Percentiles rank a stretch among this genome's conserved stretches.
Conservation (phyloP, 2,113 vertebrate genomes). For the Antigone vipio region DNA sequence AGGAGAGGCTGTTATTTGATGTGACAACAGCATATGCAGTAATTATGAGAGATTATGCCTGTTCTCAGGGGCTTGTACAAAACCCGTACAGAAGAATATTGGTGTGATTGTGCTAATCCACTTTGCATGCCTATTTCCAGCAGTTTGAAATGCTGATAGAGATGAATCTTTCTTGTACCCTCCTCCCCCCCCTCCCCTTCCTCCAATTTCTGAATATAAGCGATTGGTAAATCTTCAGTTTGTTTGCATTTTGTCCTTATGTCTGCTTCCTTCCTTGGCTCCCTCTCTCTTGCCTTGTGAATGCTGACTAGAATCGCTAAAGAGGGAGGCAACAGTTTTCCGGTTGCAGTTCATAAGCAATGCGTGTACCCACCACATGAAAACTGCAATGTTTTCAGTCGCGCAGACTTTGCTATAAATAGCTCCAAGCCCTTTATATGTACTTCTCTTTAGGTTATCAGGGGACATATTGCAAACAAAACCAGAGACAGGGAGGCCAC, state of each 20-base stretch:
- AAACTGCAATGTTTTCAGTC: constrained; percentile 48
- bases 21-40: not conserved
- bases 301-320: constrained; percentile 31
- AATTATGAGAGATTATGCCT: not conserved
- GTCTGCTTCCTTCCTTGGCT: constrained; percentile 47
- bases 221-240: constrained; percentile 42
- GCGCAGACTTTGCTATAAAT: constrained; percentile 45
- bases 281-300: not conserved
- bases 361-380: not conserved
- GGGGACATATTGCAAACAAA: not conserved
- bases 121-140: constrained; percentile 16
- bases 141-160: constrained; percentile 22
- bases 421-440: constrained; percentile 2
- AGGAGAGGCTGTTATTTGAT: not conserved
- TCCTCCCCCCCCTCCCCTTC: too few species aligned
- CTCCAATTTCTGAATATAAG: not conserved
- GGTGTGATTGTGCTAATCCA: not conserved
- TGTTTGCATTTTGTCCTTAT: constrained; percentile 54
- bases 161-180: not conserved
- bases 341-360: constrained; percentile 18
- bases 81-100: not conserved
- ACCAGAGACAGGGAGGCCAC: not conserved
- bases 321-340: constrained; percentile 35
- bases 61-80: not conserved
- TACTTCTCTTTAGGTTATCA: constrained; percentile 36